phyloP scores from a whole-genome alignment of 2,888 invertebrate genomes.

The Autographa gamma region DNA sequence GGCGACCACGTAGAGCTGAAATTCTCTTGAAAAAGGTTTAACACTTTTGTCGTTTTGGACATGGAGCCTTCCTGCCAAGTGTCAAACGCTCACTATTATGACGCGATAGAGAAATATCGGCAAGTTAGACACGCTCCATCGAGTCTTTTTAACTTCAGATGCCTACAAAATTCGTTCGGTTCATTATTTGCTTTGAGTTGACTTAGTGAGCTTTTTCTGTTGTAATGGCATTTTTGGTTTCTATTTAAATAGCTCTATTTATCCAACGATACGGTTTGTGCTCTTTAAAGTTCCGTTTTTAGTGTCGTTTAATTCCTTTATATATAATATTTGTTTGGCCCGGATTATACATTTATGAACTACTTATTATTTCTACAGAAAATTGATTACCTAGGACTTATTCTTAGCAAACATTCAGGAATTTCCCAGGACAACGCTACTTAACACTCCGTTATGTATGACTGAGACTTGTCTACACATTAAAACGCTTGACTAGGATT shows the following conservation, averaged over 20 bases:
- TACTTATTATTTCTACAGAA: too few relatives aligned
- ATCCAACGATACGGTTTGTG: conserved; percentile 62
- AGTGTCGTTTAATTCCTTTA: background rate
- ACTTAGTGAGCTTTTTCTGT: conserved; percentile 62
- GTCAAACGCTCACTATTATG: conserved; percentile 79
- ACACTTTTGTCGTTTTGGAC: conserved; percentile 42
- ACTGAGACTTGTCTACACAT: too few relatives aligned
- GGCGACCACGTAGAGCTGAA: conserved; percentile 49
- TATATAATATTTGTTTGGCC: background rate
- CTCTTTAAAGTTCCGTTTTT: conserved; percentile 36
- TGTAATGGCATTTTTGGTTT: conserved; percentile 55
- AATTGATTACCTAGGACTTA: too few relatives aligned
- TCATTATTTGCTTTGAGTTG: conserved; percentile 70
- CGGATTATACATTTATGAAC: too few relatives aligned
- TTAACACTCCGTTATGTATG: too few relatives aligned
- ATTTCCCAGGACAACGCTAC: too few relatives aligned
- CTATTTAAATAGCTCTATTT: conserved; percentile 61
- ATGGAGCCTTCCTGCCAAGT: conserved; percentile 64
- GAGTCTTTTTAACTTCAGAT: conserved; percentile 71
- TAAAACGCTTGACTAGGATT: too few relatives aligned
- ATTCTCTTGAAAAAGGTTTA: conserved; percentile 35
- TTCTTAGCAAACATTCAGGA: too few relatives aligned
- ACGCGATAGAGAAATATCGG: conserved; percentile 76
- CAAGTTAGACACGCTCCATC: conserved; percentile 76
- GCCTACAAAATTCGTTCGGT: conserved; percentile 65